Conservation (phyloP, 2,888 invertebrate genomes). For the Macroteleia sp. region DNA sequence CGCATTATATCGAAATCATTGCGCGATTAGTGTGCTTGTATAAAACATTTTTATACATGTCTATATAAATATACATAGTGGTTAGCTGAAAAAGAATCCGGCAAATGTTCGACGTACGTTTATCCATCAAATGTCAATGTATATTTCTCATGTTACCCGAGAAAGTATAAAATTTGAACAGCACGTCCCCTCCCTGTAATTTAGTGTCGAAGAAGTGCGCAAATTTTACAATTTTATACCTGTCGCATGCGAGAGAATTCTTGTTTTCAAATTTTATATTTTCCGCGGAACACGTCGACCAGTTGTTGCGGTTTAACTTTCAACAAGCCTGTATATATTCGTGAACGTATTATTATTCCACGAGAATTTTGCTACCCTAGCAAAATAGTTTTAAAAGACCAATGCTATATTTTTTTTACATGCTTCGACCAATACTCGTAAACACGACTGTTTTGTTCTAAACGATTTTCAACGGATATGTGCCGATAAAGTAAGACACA, state of each 20-base stretch:
- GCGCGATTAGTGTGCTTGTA: slow-evolving; percentile 64
- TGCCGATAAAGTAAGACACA: neutral
- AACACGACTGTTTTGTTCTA: neutral
- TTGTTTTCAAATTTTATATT: slow-evolving; percentile 46
- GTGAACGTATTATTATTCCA: slow-evolving; percentile 53
- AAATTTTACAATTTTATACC: slow-evolving; percentile 44
- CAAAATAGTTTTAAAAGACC: slow-evolving; percentile 48
- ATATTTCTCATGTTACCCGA: slow-evolving; percentile 24
- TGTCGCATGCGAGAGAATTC: neutral
- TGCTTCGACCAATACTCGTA: slow-evolving; percentile 45
- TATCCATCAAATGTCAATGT: slow-evolving; percentile 33
- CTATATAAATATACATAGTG: slow-evolving; percentile 56
- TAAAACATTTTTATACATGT: slow-evolving; percentile 63
- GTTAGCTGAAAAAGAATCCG: slow-evolving; percentile 27
- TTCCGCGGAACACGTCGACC: slow-evolving; percentile 24
- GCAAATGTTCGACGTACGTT: slow-evolving; percentile 25
- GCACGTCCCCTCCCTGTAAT: slow-evolving; percentile 14
- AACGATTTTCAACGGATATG: slow-evolving; percentile 2
- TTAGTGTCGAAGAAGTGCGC: slow-evolving; percentile 5
- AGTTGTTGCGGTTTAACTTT: slow-evolving; percentile 30
- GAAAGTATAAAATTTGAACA: slow-evolving; percentile 51
- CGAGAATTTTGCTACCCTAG: slow-evolving; percentile 28
- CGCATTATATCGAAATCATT: slow-evolving; percentile 52
- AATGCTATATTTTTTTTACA: slow-evolving; percentile 61
- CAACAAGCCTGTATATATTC: slow-evolving; percentile 56